Evolutionary conservation across 2,888 invertebrate species (phyloP), one percentile per base, ranked within the genome.

Genomic region (Gari tellinella): DNA sequence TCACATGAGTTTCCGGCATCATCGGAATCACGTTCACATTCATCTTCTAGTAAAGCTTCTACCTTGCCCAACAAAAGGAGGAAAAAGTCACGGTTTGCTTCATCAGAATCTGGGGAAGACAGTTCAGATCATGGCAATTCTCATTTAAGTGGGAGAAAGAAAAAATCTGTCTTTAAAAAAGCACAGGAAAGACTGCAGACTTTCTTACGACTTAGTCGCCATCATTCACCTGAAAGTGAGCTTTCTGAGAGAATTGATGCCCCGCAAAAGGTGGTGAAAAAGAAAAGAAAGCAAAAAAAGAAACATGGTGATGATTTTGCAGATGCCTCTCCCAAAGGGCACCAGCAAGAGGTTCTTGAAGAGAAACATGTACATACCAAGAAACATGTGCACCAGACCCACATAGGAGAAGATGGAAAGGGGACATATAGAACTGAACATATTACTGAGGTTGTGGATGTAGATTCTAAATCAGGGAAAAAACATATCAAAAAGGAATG

Each of bases 101-200:
- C 74, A 4, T 60, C 60, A 31, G 72, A 64, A 19, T 56, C 70
- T 17, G 68, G 67, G n/a, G 72, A 74, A 8, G 40, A 23, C n/a
- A 61, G 38, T 8, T 21, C 15, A 12, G 23, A 58, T 31, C 31
- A 31, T 31, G 31, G 31, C 31, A 4, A 31, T 31, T 25, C 41
- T 21, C 17, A 58, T 40, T 21, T 58, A 12, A 63, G 72, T 19
- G 76, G 70, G 7, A 70, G 86, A 12, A 80, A 81, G 53, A 88
- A 88, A 61, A 88, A 88, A 63, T 82, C 86, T 12, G 66, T 85
- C 21, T 82, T 87, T 52, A 84, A 84, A 64, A 73, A 82, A 46
- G 80, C 86, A 0, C 80, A 83, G 52, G 86, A 87, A 58, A 77
- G 87, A 51, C 38, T 88, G 5, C 63, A 63, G 5, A 77, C 67